Conservation (phyloP, 2,797 vertebrate genomes). For the Spinus pinus region DNA sequence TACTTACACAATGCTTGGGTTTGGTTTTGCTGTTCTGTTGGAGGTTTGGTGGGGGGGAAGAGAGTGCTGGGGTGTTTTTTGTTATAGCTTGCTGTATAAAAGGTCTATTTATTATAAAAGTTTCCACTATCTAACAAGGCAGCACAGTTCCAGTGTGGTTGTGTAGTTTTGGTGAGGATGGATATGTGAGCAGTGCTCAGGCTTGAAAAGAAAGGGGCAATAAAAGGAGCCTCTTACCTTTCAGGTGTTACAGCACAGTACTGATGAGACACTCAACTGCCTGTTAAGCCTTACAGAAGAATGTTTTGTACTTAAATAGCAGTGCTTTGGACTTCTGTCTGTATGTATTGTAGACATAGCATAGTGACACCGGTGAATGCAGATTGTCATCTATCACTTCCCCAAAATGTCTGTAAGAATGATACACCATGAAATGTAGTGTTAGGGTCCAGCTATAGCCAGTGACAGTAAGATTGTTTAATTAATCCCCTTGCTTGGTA, state of each 20-base stretch:
- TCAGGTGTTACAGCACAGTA: background rate
- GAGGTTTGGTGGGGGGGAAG: background rate
- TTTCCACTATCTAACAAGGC: background rate
- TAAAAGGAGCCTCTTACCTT: background rate
- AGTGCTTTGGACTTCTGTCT: background rate
- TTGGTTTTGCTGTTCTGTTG: background rate
- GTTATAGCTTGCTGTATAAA: background rate
- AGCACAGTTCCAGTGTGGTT: background rate
- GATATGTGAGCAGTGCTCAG: background rate
- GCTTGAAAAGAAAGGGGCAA: background rate
- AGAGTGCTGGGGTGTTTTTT: background rate
- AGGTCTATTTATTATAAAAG: background rate
- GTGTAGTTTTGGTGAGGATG: background rate
- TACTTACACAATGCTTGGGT: background rate
- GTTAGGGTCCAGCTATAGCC: background rate
- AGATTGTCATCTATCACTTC: background rate
- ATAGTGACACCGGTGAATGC: background rate
- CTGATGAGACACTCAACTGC: background rate
- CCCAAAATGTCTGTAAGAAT: background rate
- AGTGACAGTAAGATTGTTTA: background rate
- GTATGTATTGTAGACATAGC: background rate
- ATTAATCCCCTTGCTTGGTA: background rate
- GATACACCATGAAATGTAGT: background rate
- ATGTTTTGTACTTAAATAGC: background rate
- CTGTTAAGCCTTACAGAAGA: background rate